These are phyloP conservation scores for Acleris cristana DNA, from an alignment of 2,888 invertebrate genomes.

Conservation along the genomic window DNA sequence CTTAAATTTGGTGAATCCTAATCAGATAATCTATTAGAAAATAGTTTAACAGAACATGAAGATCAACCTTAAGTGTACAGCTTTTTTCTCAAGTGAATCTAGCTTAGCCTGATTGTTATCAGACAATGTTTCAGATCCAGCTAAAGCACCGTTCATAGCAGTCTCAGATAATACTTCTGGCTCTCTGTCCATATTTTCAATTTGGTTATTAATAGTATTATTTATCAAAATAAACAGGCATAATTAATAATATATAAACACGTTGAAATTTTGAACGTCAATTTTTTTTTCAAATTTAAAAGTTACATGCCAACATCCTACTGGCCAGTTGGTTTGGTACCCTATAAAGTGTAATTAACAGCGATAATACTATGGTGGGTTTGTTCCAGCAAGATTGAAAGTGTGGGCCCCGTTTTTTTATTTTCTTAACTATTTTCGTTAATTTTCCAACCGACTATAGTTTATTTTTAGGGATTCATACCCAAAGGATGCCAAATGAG, in stretches of 20 bases:
- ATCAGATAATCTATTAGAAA: background rate
- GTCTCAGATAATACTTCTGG: slow-evolving; percentile 71
- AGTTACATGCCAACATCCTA: background rate
- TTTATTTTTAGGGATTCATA: too few species aligned
- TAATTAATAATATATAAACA: slow-evolving; percentile 56
- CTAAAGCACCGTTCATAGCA: slow-evolving; percentile 67
- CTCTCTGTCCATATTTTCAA: slow-evolving; percentile 67
- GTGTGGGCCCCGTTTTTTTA: too few species aligned
- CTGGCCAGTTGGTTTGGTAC: slow-evolving; percentile 3
- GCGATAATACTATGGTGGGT: too few species aligned
- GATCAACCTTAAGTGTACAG: slow-evolving; percentile 70
- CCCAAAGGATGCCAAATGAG: too few species aligned
- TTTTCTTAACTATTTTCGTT: too few species aligned
- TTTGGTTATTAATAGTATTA: slow-evolving; percentile 36
- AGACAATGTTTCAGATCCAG: slow-evolving; percentile 66
- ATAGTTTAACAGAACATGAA: background rate
- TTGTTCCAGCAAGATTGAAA: too few species aligned
- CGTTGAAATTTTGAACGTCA: slow-evolving; percentile 17
- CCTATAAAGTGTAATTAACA: too few species aligned
- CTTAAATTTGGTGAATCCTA: too few species aligned
- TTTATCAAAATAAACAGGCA: slow-evolving; percentile 46
- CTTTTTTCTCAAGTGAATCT: slow-evolving; percentile 77
- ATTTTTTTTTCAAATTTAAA: background rate
- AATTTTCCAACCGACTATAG: too few species aligned
- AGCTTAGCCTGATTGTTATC: slow-evolving; percentile 72